phyloP scores from a whole-genome alignment of 2,888 invertebrate genomes.

The Perdita meconis region DNA sequence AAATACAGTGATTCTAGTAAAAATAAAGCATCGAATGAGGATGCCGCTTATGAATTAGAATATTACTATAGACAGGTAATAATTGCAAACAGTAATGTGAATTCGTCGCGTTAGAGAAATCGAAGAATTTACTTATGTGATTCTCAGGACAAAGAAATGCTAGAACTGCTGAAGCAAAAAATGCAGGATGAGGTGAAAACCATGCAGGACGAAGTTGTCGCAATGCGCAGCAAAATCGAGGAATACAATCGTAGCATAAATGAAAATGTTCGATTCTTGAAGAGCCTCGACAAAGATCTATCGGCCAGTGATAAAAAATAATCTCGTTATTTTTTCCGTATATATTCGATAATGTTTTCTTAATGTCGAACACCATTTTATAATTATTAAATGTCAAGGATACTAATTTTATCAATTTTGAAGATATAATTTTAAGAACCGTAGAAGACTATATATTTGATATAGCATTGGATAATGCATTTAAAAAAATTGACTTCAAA shows the following conservation, averaged over 20 bases:
- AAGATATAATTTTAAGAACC: background rate
- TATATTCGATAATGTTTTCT: background rate
- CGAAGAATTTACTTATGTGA: background rate
- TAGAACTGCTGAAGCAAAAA: slow-evolving; percentile 72
- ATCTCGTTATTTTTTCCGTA: background rate
- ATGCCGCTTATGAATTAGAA: slow-evolving; percentile 72
- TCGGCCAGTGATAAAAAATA: slow-evolving; percentile 61
- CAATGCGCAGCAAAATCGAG: slow-evolving; percentile 73
- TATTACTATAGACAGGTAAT: slow-evolving; percentile 76
- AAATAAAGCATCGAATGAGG: slow-evolving; percentile 43
- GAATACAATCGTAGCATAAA: slow-evolving; percentile 74
- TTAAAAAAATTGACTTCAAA: background rate
- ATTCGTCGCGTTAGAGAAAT: background rate
- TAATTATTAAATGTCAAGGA: background rate
- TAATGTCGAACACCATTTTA: background rate
- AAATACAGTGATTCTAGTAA: slow-evolving; percentile 58
- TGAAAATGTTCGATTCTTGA: slow-evolving; percentile 75
- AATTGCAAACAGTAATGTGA: background rate
- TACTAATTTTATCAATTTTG: background rate
- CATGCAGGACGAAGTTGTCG: slow-evolving; percentile 72
- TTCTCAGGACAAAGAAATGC: slow-evolving; percentile 70
- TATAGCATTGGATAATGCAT: too few species aligned
- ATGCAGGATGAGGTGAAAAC: slow-evolving; percentile 73
- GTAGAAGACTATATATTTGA: background rate
- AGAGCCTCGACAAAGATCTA: slow-evolving; percentile 71